Conservation (phyloP, 2,797 vertebrate species). For the Darevskia nairensis region DNA sequence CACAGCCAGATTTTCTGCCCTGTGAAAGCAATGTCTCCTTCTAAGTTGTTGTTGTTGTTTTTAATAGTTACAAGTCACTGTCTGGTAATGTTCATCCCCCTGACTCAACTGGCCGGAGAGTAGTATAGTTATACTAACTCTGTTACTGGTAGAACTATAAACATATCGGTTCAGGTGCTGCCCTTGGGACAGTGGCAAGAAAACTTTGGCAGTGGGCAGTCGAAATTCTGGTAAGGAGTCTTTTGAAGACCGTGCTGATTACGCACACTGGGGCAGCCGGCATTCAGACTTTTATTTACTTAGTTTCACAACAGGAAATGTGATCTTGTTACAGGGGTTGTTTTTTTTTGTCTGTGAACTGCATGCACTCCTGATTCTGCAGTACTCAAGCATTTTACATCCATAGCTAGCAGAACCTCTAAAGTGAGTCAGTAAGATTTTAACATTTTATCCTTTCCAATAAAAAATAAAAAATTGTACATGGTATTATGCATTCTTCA, state of each 20-base stretch:
- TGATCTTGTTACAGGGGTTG: background rate
- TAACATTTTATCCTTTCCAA: background rate
- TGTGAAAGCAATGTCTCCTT: background rate
- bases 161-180: background rate
- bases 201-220: background rate
- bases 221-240: background rate
- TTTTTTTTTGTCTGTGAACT: background rate
- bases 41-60: background rate
- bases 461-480: too few species aligned
- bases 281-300: constrained; percentile 36
- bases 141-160: constrained; percentile 7
- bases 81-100: constrained; percentile 21
- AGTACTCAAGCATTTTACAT: background rate
- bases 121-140: background rate
- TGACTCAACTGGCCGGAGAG: background rate
- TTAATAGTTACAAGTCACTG: background rate
- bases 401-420: background rate
- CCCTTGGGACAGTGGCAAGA: background rate
- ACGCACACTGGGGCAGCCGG: background rate
- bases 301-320: constrained; percentile 68
- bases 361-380: constrained; percentile 3
- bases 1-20: background rate
- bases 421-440: background rate
- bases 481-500: background rate
- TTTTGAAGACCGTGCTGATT: constrained; percentile 7